Conservation (phyloP, 1,140 invertebrate genomes). For the Hydropsyche tenuis region DNA sequence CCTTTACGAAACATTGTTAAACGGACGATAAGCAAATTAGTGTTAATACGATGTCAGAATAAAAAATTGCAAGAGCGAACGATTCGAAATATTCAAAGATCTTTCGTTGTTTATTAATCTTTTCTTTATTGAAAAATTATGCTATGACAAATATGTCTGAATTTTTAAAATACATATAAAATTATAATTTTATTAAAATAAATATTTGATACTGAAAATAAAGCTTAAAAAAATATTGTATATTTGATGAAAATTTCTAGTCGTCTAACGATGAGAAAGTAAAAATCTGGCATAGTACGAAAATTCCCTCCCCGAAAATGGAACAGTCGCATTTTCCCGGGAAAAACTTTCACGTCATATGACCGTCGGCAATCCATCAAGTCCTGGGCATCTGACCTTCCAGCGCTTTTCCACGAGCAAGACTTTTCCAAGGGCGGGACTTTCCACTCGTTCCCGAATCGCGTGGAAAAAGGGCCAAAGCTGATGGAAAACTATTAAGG, state of each 20-base stretch:
- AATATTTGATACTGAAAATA: neutral
- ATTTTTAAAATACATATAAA: neutral
- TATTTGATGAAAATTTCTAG: neutral
- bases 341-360: conserved; percentile 33
- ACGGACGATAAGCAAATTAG: too few relatives aligned
- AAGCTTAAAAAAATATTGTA: neutral
- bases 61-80: too few relatives aligned
- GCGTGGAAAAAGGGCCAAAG: neutral
- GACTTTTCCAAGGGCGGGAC: neutral
- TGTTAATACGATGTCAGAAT: too few relatives aligned
- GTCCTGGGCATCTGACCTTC: conserved; percentile 26
- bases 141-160: too few relatives aligned
- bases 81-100: too few relatives aligned
- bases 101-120: too few relatives aligned
- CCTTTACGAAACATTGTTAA: too few relatives aligned
- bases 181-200: neutral
- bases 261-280: too few relatives aligned
- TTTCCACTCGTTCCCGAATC: too few relatives aligned
- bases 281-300: too few relatives aligned
- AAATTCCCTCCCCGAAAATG: too few relatives aligned
- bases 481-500: conserved; percentile 16
- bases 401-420: conserved; percentile 6
- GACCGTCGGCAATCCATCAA: conserved; percentile 39
- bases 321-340: neutral
- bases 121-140: too few relatives aligned